These are phyloP conservation scores for Ganaspis brasiliensis DNA, from an alignment of 2,888 invertebrate genomes.

Conservation along the genomic window DNA sequence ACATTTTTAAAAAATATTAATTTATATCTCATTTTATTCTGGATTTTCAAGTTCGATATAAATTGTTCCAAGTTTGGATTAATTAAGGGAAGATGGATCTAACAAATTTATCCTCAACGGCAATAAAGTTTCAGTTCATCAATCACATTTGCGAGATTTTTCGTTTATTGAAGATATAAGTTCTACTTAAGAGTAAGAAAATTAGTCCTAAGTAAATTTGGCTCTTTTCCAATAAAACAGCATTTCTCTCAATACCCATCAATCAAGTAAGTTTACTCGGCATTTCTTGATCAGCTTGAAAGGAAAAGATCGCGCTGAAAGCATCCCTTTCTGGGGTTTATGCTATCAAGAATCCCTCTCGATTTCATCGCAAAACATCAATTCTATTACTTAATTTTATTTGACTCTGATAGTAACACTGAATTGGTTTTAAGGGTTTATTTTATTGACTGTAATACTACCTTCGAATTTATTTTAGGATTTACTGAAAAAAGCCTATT, in stretches of 20 bases:
- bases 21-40: neutral
- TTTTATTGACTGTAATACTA: neutral
- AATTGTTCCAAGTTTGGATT: neutral
- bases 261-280: conserved; percentile 36
- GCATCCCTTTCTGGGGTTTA: conserved; percentile 17
- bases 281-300: neutral
- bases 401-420: conserved; percentile 20
- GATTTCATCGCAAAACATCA: conserved; percentile 27
- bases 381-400: conserved; percentile 40
- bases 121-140: conserved; percentile 27
- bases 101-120: neutral
- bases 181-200: conserved; percentile 19
- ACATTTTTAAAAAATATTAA: neutral
- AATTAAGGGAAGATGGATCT: conserved; percentile 6
- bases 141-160: conserved; percentile 22
- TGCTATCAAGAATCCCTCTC: conserved; percentile 17
- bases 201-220: conserved; percentile 34
- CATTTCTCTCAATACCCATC: conserved; percentile 31
- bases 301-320: conserved; percentile 23
- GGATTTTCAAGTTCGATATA: neutral
- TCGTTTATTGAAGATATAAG: conserved; percentile 20
- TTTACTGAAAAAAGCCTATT: neutral
- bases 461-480: neutral
- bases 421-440: conserved; percentile 10
- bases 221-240: conserved; percentile 27